Evolutionary conservation across 2,888 invertebrate genomes (phyloP), one percentile per base, ranked within the genome.

Genomic region (Shargacucullia verbasci): DNA sequence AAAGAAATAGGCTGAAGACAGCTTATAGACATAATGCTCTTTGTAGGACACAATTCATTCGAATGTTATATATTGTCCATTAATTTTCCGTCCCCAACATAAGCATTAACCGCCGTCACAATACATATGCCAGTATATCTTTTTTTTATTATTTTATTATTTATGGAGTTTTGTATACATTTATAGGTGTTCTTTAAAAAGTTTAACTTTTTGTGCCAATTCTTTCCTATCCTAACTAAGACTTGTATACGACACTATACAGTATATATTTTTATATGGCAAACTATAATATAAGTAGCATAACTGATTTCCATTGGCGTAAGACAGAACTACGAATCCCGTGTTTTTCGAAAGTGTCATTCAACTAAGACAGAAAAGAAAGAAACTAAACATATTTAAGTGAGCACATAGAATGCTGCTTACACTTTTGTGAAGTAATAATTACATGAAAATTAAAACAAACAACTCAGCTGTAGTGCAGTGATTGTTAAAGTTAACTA

Each of bases 401-500:
- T n/a, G n/a, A n/a, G n/a, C n/a, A n/a, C n/a, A n/a, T n/a, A n/a
- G n/a, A n/a, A n/a, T n/a, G n/a, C n/a, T n/a, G n/a, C n/a, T n/a
- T n/a, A n/a, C n/a, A n/a, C n/a, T 20, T n/a, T 1, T 6, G 10
- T 41, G n/a, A 47, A 38, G 12, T 41, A 38, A 45, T 55, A 48
- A 57, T 66, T 14, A 37, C 45, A 45, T 27, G 55, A 45, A 54
- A 70, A 56, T 71, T 52, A 52, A 68, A 53, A 50, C 54, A 31
- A 57, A 31, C 45, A 54, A n/a, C 43, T 35, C 11, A 55, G 20
- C 20, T 14, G 25, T 14, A 15, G 2, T 7, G 25, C 48, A 39
- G 55, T 56, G 40, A 67, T 71, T 61, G 61, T 71, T 56, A 61
- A 60, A 71, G 68, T 74, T 62, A 66, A 59, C 38, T 38, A 43